Evolutionary conservation across 2,888 invertebrate genomes (phyloP).

Genomic region (Stegana nigrithorax): DNA sequence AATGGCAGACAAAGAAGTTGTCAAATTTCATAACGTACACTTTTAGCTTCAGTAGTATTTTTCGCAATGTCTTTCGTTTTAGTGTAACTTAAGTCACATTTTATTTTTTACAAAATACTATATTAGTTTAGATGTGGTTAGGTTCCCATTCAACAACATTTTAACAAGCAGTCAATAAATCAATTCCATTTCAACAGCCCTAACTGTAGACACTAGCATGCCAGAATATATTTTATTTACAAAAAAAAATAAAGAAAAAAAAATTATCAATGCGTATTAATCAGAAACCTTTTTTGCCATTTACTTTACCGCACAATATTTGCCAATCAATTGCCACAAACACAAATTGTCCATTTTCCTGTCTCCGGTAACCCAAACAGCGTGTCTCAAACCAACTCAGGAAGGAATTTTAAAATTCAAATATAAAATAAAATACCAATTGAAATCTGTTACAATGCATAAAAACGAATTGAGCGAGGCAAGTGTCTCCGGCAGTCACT

Average conservation of each 20-base stretch:
- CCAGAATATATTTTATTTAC: slow-evolving; percentile 4
- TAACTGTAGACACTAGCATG: slow-evolving; percentile 4
- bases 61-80: no score
- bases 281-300: slow-evolving; percentile 51
- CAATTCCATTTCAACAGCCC: not conserved
- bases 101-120: no score
- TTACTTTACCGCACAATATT: slow-evolving; percentile 56
- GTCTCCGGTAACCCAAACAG: slow-evolving; percentile 43
- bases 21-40: no score
- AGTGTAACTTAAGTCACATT: no score
- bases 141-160: no score
- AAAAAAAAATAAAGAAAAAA: not conserved
- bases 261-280: slow-evolving; percentile 52
- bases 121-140: no score
- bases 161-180: not conserved
- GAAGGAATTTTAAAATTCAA: slow-evolving; percentile 65
- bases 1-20: no score
- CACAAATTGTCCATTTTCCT: slow-evolving; percentile 68
- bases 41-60: no score
- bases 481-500: slow-evolving; percentile 42
- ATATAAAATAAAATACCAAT: slow-evolving; percentile 66
- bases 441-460: slow-evolving; percentile 62
- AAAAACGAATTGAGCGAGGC: slow-evolving; percentile 5
- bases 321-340: slow-evolving; percentile 68
- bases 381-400: slow-evolving; percentile 33